Evolutionary conservation across 1,140 invertebrate genomes (phyloP).

Genomic region (Sitophilus oryzae): DNA sequence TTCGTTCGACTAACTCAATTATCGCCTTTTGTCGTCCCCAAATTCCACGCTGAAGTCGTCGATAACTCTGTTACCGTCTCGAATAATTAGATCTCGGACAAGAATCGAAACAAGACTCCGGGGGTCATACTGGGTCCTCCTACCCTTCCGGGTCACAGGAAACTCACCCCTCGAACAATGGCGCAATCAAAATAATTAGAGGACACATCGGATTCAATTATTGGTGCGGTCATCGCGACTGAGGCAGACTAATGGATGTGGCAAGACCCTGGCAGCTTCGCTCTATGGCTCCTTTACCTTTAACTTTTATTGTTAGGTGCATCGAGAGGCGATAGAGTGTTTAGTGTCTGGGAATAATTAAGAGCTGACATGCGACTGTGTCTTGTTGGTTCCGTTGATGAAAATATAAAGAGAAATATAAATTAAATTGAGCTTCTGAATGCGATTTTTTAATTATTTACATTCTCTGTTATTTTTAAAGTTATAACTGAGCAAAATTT

Average conservation of each 20-base stretch:
- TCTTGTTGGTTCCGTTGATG: too few species aligned
- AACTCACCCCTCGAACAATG: background rate
- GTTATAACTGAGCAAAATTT: too few species aligned
- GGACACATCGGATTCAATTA: background rate
- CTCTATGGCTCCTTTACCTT: background rate
- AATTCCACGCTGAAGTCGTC: too few species aligned
- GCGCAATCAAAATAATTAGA: background rate
- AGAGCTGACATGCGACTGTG: too few species aligned
- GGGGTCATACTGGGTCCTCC: background rate
- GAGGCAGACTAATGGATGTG: background rate
- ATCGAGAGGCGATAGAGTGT: too few species aligned
- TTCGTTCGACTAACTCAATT: too few species aligned
- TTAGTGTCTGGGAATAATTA: too few species aligned
- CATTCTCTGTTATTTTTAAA: too few species aligned
- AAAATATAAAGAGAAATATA: too few species aligned
- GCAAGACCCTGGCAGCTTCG: background rate
- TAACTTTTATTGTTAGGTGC: background rate
- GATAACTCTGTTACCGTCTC: background rate
- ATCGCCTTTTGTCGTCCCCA: background rate
- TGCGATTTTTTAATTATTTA: too few species aligned
- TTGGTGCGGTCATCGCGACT: background rate
- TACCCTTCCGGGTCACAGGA: background rate
- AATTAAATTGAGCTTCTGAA: too few species aligned
- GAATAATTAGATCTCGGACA: background rate
- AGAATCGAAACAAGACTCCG: background rate